Percentiles rank a stretch among this genome's conserved stretches.
Evolutionary conservation across 2,113 vertebrate genomes (phyloP).

Genomic region (Halcyon malimbica): DNA sequence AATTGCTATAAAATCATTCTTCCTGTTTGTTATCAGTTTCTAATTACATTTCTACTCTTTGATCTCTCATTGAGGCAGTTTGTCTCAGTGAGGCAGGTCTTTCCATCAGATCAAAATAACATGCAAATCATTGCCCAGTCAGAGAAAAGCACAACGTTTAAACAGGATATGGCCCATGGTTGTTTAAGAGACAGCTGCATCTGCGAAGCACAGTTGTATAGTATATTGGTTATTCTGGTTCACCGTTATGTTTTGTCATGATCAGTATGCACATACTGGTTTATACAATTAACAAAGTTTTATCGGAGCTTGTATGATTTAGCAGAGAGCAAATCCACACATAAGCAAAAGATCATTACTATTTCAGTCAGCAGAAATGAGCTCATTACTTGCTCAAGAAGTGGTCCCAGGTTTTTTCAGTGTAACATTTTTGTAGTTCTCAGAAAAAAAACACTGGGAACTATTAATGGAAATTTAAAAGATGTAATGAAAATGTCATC

Average conservation of each 20-base stretch:
- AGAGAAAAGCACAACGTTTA: not conserved
- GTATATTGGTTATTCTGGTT: not conserved
- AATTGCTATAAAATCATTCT: not conserved
- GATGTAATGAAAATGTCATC: not conserved
- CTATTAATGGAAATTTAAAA: not conserved
- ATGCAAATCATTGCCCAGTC: not conserved
- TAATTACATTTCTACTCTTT: slow-evolving; percentile 15
- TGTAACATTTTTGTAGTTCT: not conserved
- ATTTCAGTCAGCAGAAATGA: not conserved
- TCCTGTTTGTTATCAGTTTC: not conserved
- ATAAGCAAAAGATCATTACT: not conserved
- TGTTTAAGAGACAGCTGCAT: not conserved
- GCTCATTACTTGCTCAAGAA: not conserved
- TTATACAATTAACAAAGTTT: not conserved
- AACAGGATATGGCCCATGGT: not conserved
- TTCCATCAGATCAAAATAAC: not conserved
- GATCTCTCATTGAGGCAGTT: not conserved
- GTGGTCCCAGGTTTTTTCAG: not conserved
- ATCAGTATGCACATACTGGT: not conserved
- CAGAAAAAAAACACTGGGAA: not conserved
- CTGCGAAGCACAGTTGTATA: not conserved
- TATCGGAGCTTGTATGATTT: not conserved
- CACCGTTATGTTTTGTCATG: not conserved
- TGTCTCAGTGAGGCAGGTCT: not conserved
- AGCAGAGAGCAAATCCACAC: not conserved